A percentile compares a stretch with the other conserved stretches of the same genome.
phyloP scores from a whole-genome alignment of 1,140 invertebrate genomes.

The Rhagoletis zephyria region DNA sequence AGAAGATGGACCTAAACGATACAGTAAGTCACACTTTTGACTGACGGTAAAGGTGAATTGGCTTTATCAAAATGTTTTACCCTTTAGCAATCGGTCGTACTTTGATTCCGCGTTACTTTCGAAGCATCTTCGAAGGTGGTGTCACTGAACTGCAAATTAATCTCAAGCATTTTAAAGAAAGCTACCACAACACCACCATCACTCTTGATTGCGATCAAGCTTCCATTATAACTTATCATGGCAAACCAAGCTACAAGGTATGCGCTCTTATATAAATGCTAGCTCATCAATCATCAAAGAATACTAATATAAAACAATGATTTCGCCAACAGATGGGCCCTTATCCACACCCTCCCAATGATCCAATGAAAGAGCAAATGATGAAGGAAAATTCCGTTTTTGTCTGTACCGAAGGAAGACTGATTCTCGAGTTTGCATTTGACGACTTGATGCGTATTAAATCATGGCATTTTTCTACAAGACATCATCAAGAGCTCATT shows the following conservation, averaged over 20 bases:
- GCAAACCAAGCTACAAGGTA: too few species aligned
- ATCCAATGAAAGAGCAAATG: too few species aligned
- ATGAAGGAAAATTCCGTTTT: too few species aligned
- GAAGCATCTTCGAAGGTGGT: slow-evolving; percentile 98
- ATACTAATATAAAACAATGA: too few species aligned
- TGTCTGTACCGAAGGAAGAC: slow-evolving; percentile 96
- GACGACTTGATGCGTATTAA: slow-evolving; percentile 99
- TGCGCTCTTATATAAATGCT: too few species aligned
- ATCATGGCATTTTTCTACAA: slow-evolving; percentile 96
- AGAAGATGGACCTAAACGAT: slow-evolving; percentile 98
- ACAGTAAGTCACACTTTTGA: too few species aligned
- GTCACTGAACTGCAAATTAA: slow-evolving; percentile 98
- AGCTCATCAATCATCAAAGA: too few species aligned
- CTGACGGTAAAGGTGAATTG: too few species aligned
- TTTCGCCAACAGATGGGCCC: too few species aligned
- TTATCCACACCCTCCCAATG: too few species aligned
- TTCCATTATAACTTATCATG: slow-evolving; percentile 95
- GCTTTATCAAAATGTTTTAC: too few species aligned
- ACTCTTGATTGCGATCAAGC: slow-evolving; percentile 98
- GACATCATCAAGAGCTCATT: slow-evolving; percentile 93
- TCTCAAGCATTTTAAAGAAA: slow-evolving; percentile 96
- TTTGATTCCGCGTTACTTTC: slow-evolving; percentile 97
- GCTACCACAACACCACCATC: slow-evolving; percentile 97
- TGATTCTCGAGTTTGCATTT: slow-evolving; percentile 98
- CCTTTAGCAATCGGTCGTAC: slow-evolving; percentile 97